These are phyloP conservation scores for Ophion obscuratus DNA, from an alignment of 2,888 invertebrate species.

Conservation along the genomic window DNA sequence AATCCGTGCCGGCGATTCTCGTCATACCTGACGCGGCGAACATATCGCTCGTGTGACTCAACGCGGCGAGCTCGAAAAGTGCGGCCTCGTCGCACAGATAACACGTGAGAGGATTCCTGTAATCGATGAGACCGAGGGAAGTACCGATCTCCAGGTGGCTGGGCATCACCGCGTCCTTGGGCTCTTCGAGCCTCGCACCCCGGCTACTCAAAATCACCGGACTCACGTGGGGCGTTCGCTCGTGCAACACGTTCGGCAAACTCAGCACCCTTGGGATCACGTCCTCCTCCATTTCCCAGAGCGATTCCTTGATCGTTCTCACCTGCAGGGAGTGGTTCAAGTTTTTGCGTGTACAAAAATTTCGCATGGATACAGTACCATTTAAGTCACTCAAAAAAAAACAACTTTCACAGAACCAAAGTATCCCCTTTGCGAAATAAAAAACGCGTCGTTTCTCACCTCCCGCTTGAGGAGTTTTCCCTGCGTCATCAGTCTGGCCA, in stretches of 20 bases:
- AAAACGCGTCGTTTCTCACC: constrained; percentile 2
- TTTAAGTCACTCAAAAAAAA: no score
- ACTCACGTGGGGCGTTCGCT: constrained; percentile 85
- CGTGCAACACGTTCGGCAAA: constrained; percentile 90
- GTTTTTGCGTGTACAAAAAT: no score
- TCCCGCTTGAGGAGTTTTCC: constrained; percentile 87
- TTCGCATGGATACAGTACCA: no score
- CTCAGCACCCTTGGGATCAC: constrained; percentile 88
- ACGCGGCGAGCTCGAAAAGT: constrained; percentile 88
- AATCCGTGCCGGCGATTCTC: constrained; percentile 91
- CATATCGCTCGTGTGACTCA: constrained; percentile 83
- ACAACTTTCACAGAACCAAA: no score
- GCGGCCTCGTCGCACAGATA: constrained; percentile 89
- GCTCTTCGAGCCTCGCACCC: constrained; percentile 62
- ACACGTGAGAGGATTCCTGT: constrained; percentile 86
- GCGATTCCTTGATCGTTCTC: constrained; percentile 86
- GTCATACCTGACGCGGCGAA: constrained; percentile 85
- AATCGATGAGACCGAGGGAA: constrained; percentile 86
- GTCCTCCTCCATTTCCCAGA: constrained; percentile 91
- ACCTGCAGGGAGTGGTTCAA: constrained; percentile 73
- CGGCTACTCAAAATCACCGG: constrained; percentile 69
- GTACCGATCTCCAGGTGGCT: constrained; percentile 86
- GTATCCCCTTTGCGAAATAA: no score
- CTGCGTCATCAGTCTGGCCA: constrained; percentile 86
- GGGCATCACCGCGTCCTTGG: constrained; percentile 21